Evolutionary conservation across 1,140 invertebrate genomes (phyloP).

Genomic region (Acromyrmex echinatior): DNA sequence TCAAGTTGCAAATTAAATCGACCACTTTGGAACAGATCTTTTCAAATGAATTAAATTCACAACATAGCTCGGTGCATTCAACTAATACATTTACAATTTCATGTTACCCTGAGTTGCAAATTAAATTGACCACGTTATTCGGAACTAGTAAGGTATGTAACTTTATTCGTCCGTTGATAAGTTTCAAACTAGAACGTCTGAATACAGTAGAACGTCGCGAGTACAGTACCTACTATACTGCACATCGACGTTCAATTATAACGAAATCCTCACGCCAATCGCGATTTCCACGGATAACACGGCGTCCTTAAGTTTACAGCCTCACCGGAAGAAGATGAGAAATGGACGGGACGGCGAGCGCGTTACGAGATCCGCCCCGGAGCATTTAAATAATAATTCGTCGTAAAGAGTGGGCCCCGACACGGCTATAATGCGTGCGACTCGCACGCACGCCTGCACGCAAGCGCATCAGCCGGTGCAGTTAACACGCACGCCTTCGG

Average conservation of each 20-base stretch:
- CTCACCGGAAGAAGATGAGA: conserved; percentile 64
- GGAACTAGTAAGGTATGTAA: neutral
- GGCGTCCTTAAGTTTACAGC: conserved; percentile 56
- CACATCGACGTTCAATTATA: neutral
- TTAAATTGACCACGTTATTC: conserved; percentile 1
- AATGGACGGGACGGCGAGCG: conserved; percentile 15
- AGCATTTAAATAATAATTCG: conserved; percentile 82
- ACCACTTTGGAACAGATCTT: neutral
- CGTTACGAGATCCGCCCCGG: conserved; percentile 68
- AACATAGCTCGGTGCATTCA: neutral
- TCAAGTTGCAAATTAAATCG: neutral
- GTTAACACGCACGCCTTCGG: conserved; percentile 72
- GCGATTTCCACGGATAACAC: conserved; percentile 31
- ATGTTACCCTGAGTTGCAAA: neutral
- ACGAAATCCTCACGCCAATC: neutral
- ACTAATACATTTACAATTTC: neutral
- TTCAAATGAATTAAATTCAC: conserved; percentile 22
- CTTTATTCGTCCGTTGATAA: neutral
- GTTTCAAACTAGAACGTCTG: neutral
- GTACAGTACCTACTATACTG: too few species aligned
- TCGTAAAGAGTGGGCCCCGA: conserved; percentile 76
- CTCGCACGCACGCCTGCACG: conserved; percentile 79
- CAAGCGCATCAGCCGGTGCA: conserved; percentile 63
- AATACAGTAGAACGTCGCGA: too few species aligned
- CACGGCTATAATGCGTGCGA: conserved; percentile 71